Evolutionary conservation across 2,113 vertebrate species (phyloP), one percentile per base, ranked within the genome.

Genomic region (Colistium nudipinnis): DNA sequence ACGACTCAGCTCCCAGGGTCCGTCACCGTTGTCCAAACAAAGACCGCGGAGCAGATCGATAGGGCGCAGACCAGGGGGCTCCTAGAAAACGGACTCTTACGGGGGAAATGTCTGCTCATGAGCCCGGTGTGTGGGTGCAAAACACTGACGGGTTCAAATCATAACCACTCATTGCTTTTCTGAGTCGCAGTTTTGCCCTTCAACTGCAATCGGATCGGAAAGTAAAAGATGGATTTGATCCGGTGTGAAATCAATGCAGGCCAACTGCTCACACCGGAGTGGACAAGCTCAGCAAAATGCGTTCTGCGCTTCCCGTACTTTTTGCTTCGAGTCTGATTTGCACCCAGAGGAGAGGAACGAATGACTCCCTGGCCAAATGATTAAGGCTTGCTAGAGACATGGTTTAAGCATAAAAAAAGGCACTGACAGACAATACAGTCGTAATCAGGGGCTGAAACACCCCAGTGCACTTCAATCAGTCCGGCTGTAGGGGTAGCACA

Each of bases 401-500:
- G 76, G 53, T 85, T 83, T 83, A 80, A 57, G 70, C 61, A 68
- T 24, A 48, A 48, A 48, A 48, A 3, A 13, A 76, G 36, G 22
- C 61, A 48, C 22, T 9, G 66, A 78, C 70, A 82, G 80, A 80
- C 73, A n/a, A n/a, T n/a, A 71, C 61, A 53, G 75, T 61, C 35
- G n/a, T 87, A 75, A 79, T 86, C 71, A 75, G 68, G 69, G 68
- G 66, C 9, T 74, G 88, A 85, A 85, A 89, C 88, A 87, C 87
- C 75, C 56, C 80, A 91, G 81, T 91, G 88, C 83, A 87, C 87
- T 91, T 88, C 83, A 88, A 90, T 91, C 88, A 87, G 80, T 61
- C 75, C 70, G 49, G 69, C 64, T 78, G 84, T 76, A 56, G 81
- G 82, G 71, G 82, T 72, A 66, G 70, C 81, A 73, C 64, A 67